Conservation (phyloP, 2,797 vertebrate genomes). For the Leucoraja ocellata region DNA sequence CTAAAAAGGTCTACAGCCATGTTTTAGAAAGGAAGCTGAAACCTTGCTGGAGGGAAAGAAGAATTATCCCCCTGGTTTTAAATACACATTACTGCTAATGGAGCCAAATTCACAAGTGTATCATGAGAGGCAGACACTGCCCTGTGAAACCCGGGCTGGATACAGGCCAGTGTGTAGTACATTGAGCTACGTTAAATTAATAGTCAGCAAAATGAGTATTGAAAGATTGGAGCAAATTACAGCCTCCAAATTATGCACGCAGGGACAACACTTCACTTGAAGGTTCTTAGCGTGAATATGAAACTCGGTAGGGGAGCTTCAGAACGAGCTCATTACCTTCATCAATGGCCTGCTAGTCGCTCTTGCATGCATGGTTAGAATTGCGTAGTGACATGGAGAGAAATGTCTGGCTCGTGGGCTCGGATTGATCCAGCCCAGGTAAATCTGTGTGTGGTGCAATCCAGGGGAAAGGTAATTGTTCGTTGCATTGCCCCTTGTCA, state of each 20-base stretch:
- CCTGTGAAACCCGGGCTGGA: not conserved
- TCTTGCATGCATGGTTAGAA: not conserved
- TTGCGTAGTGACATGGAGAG: not conserved
- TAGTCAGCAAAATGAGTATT: not conserved
- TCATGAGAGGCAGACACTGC: not conserved
- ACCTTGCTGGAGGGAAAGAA: not conserved
- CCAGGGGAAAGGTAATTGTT: not conserved
- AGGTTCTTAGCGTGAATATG: not conserved
- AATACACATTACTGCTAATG: not conserved
- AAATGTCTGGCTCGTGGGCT: not conserved
- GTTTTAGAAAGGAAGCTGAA: slow-evolving; percentile 9
- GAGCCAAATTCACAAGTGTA: not conserved
- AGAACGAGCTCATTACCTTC: not conserved
- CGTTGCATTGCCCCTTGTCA: not conserved
- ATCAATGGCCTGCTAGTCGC: not conserved
- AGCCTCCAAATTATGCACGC: slow-evolving; percentile 13
- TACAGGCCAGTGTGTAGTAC: not conserved
- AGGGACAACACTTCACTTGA: slow-evolving; percentile 12
- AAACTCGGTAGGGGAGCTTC: slow-evolving; percentile 3
- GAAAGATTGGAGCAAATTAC: slow-evolving; percentile 24
- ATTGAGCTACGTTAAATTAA: not conserved
- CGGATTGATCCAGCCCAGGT: not conserved
- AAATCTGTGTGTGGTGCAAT: not conserved
- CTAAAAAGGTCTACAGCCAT: not conserved
- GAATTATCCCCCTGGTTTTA: not conserved